These are phyloP conservation scores for Drosophila neotestacea DNA, from an alignment of 2,888 invertebrate genomes.

Conservation along the genomic window DNA sequence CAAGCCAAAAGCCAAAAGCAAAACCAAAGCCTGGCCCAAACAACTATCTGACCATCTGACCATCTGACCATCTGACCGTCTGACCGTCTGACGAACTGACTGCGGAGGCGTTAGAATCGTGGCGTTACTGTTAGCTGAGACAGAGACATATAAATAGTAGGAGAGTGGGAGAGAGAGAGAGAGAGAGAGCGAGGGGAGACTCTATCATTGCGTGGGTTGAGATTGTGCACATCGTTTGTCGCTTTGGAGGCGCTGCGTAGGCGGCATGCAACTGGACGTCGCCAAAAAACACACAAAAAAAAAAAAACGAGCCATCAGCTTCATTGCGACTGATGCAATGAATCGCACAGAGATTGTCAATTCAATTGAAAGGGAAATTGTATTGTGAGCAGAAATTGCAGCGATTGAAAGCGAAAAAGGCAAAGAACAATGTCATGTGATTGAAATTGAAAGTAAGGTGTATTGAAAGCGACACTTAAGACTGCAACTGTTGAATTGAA, in stretches of 20 bases:
- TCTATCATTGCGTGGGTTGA: slow-evolving; percentile 45
- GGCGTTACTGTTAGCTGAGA: slow-evolving; percentile 21
- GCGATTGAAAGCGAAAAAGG: slow-evolving; percentile 2
- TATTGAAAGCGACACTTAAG: too few relatives aligned
- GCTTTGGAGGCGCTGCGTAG: slow-evolving; percentile 43
- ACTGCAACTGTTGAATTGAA: neutral
- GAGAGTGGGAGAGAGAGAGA: neutral
- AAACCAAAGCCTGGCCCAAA: slow-evolving; percentile 6
- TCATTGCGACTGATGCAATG: slow-evolving; percentile 8
- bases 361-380: slow-evolving; percentile 32
- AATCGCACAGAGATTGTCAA: slow-evolving; percentile 20
- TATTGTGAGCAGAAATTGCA: slow-evolving; percentile 13
- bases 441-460: slow-evolving; percentile 18
- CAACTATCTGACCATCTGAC: neutral
- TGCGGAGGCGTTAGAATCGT: slow-evolving; percentile 20
- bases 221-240: slow-evolving; percentile 51
- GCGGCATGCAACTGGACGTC: slow-evolving; percentile 51
- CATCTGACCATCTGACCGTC: too few relatives aligned
- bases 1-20: slow-evolving; percentile 34
- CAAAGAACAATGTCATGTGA: neutral
- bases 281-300: slow-evolving; percentile 17
- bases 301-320: neutral
- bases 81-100: neutral
- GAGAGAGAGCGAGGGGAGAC: slow-evolving; percentile 2
- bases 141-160: neutral